Base-by-base conservation (phyloP, 2,797 vertebrate genomes). In the Propithecus perrieri region DNA sequence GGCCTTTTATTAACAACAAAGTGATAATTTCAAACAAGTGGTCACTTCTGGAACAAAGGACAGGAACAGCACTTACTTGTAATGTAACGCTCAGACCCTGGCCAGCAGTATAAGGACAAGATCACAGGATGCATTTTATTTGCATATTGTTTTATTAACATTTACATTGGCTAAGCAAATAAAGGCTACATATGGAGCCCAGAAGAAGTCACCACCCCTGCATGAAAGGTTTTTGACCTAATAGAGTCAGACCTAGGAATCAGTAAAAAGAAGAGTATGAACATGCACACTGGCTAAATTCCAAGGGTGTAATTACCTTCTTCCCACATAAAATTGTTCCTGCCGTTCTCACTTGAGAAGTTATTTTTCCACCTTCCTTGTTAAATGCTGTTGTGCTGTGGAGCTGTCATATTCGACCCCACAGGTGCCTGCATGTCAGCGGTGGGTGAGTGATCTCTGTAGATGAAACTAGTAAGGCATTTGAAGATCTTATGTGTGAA, bases 101-200 rank as follows among this genome's bases (percentile, higher is more conserved):
- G 38, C 13, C 59, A 72, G 79, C 22, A 67, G 79, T 89, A 17
- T 59, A 79, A 93, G 46, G 63, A 55, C 72, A 79, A 86, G 86
- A 72, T 95, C 61, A 18, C 53, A 85, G 55, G n/a, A 79, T 50
- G 33, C 33, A 75, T 96, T 90, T 85, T 48, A 67, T 98, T 96
- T 96, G 50, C 89, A 96, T 96, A 78, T 92, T 90, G 87, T 86
- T 96, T 80, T 91, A 95, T 81, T 97, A 92, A 94, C 63, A 95
- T 90, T 95, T 91, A 93, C 95, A 84, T 15, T 95, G 81, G 48
- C 18, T 53, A 85, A 97, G 63, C 48, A 97, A 87, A 85, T 48
- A 61, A 50, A 94, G 76, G 41, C 57, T 53, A 76, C 80, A 75
- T 72, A 48, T 72, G 61, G 63, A 79, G 9, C 35, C 30, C 38